Evolutionary conservation across 2,888 invertebrate species (phyloP).

Genomic region (Phytoseiulus persimilis): DNA sequence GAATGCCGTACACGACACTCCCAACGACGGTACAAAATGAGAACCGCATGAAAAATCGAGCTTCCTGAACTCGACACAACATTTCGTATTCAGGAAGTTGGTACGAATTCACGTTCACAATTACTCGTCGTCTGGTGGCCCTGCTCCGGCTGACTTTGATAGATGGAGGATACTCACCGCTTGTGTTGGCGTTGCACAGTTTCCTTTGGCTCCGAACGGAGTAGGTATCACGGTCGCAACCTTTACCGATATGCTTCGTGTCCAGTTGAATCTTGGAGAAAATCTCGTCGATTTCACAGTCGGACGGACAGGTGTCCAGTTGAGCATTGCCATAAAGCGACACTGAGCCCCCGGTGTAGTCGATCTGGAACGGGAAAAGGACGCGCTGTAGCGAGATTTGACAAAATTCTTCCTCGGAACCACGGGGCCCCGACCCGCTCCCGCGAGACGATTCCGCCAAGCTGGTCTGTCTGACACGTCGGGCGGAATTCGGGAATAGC

Average conservation of each 20-base stretch:
- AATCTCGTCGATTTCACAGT: constrained; percentile 50
- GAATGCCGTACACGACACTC: neutral
- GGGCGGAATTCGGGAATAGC: neutral
- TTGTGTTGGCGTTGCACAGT: constrained; percentile 63
- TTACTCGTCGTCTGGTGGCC: neutral
- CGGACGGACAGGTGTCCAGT: constrained; percentile 49
- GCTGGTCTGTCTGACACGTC: neutral
- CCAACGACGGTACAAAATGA: neutral
- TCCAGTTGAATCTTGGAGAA: constrained; percentile 58
- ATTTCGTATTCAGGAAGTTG: neutral
- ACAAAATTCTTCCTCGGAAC: too few relatives aligned
- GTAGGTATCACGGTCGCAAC: constrained; percentile 90
- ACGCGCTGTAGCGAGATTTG: neutral
- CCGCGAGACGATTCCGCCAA: too few relatives aligned
- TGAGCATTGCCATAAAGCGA: constrained; percentile 40
- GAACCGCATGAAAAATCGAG: neutral
- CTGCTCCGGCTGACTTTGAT: neutral
- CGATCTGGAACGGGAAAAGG: neutral
- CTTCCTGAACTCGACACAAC: neutral
- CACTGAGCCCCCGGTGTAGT: constrained; percentile 36
- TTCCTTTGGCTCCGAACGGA: constrained; percentile 73
- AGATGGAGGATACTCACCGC: neutral
- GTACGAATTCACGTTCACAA: neutral
- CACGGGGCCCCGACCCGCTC: too few relatives aligned
- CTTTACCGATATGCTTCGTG: constrained; percentile 82